Evolutionary conservation across 2,797 vertebrate species (phyloP), one percentile per base, ranked within the genome.

Genomic region (Phrynocephalus forsythii): DNA sequence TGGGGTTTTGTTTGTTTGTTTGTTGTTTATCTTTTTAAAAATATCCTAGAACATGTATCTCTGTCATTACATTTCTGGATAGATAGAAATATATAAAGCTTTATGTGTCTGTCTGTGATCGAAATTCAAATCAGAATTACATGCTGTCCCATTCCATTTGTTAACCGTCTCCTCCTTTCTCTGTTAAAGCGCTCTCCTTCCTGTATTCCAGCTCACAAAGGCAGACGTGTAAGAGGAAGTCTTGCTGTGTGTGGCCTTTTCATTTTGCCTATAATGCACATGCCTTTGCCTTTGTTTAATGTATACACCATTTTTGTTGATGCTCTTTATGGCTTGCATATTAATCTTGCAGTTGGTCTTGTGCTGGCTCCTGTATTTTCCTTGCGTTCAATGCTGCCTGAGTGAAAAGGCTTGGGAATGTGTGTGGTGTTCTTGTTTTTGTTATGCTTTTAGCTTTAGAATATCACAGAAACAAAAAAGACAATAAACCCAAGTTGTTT

Each of bases 161-260:
- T 97, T 97, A 97, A 84, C 94, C 87, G 91, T 97, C 91, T 97
- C 96, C 95, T 97, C 96, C 96, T 97, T 88, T 97, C 96, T 97
- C 86, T 96, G 96, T 97, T 97, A 95, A 99, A 99, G 99, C 98
- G 94, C 94, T 98, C 98, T 96, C 98, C 98, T 86, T 98, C 98
- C 97, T 98, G 98, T 95, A 98, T 97, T 97, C 98, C 98, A 94
- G 96, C 98, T 97, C 98, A 97, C 97, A 99, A 98, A 99, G 97
- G 98, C 98, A 98, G 98, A 99, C 98, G 98, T 97, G 99, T 99
- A 99, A 99, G 98, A 98, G 96, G 96, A 96, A 95, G 93, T 95
- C 94, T 89, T 94, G 94, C 94, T 96, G 91, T 95, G 72, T 96
- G 94, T 97, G 85, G 92, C 91, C 93, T 86, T 91, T 87, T 92